A percentile compares a stretch with the other conserved stretches of the same genome.
Conservation (phyloP, 2,113 vertebrate genomes). For the Isurus oxyrinchus region DNA sequence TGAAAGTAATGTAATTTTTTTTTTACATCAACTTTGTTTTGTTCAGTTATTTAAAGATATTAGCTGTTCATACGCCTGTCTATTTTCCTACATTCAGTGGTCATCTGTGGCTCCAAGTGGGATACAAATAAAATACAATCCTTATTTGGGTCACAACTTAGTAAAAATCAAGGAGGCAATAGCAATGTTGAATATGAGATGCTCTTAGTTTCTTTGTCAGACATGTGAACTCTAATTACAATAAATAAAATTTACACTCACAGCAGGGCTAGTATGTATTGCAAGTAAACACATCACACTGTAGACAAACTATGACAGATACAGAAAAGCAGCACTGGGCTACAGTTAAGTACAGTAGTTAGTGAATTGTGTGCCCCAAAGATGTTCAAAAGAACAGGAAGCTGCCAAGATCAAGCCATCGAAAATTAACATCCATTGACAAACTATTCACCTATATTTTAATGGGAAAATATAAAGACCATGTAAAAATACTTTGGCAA, state of each 20-base stretch:
- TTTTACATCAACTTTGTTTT: constrained; percentile 48
- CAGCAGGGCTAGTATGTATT: constrained; percentile 55
- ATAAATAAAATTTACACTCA: constrained; percentile 61
- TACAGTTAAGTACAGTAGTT: neutral
- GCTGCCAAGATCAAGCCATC: neutral
- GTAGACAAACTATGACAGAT: constrained; percentile 46
- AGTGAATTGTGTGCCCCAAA: constrained; percentile 34
- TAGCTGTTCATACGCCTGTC: constrained; percentile 52
- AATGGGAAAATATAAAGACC: constrained; percentile 5
- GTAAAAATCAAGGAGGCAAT: constrained; percentile 50
- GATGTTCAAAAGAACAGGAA: constrained; percentile 22
- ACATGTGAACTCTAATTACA: constrained; percentile 47
- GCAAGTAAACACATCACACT: constrained; percentile 61
- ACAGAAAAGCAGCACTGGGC: constrained; percentile 14
- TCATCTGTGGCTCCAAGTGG: constrained; percentile 65
- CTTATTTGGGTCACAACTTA: constrained; percentile 48
- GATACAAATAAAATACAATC: constrained; percentile 48
- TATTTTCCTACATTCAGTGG: constrained; percentile 46
- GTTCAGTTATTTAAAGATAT: constrained; percentile 59
- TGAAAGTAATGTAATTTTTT: constrained; percentile 55
- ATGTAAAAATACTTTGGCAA: constrained; percentile 36
- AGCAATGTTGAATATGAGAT: constrained; percentile 41
- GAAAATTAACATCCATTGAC: neutral
- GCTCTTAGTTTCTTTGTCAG: constrained; percentile 47
- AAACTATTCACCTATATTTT: neutral